These are phyloP conservation scores for Rhabdomys pumilio DNA, from an alignment of 2,797 vertebrate species.

Conservation along the genomic window DNA sequence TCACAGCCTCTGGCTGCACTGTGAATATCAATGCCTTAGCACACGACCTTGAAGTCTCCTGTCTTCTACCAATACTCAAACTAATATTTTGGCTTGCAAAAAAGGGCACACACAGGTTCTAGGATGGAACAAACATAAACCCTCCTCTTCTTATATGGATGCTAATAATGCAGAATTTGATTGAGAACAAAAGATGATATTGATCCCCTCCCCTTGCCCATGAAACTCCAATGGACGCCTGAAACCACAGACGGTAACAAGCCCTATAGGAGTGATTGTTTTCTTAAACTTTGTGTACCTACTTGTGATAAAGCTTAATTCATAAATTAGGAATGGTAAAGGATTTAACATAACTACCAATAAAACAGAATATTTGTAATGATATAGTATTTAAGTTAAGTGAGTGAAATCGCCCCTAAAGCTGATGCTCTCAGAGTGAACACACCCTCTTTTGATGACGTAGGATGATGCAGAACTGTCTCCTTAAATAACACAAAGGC, in stretches of 20 bases:
- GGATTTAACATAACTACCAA: neutral
- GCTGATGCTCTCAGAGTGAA: neutral
- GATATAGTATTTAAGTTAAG: too few species aligned
- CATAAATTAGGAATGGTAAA: neutral
- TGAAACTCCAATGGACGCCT: neutral
- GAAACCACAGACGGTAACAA: neutral
- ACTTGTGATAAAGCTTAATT: neutral
- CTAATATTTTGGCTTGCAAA: neutral
- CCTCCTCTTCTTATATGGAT: neutral
- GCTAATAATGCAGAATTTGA: conserved; percentile 17
- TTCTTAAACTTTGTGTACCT: neutral
- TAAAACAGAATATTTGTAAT: neutral
- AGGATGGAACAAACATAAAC: neutral
- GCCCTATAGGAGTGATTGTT: too few species aligned
- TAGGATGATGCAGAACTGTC: neutral
- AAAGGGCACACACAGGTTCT: neutral
- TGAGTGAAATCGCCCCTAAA: neutral
- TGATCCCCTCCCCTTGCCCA: neutral
- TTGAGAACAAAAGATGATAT: neutral
- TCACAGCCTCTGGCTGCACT: neutral
- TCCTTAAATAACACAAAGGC: neutral
- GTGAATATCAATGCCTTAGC: neutral
- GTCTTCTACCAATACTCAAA: neutral
- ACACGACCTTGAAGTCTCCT: neutral
- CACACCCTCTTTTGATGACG: neutral